A percentile compares a stretch with the other conserved stretches of the same genome.
Evolutionary conservation across 2,113 vertebrate species (phyloP).

Genomic region (Pan paniscus): DNA sequence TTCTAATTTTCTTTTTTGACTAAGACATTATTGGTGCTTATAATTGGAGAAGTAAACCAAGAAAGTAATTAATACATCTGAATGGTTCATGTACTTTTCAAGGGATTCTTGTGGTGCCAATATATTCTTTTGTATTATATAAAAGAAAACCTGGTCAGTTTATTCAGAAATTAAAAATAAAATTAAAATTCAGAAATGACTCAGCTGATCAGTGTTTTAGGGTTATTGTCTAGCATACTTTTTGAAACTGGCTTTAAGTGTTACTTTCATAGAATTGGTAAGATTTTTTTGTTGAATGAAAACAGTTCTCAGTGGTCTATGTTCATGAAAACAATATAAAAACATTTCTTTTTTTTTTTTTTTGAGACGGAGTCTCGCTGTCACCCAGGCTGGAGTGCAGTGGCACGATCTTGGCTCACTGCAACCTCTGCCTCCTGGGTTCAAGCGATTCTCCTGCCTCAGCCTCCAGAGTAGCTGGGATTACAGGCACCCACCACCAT

Average conservation of each 20-base stretch:
- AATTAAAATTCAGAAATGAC: background rate
- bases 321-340: background rate
- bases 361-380: too few relatives aligned
- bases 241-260: background rate
- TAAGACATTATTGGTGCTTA: background rate
- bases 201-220: background rate
- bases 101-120: background rate
- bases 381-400: too few relatives aligned
- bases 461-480: too few relatives aligned
- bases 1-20: background rate
- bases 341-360: background rate
- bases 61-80: background rate
- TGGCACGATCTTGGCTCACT: too few relatives aligned
- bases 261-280: background rate
- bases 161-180: constrained; percentile 16
- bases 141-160: background rate
- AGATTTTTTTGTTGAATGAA: background rate
- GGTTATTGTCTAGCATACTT: background rate
- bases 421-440: too few relatives aligned
- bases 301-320: background rate
- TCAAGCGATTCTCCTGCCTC: too few relatives aligned
- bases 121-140: background rate
- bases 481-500: too few relatives aligned
- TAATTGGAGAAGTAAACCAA: background rate
- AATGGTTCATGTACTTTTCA: background rate